Percentiles rank a stretch among this genome's conserved stretches.
These are phyloP conservation scores for Butorides virescens DNA, from an alignment of 2,113 vertebrate genomes.

Conservation along the genomic window DNA sequence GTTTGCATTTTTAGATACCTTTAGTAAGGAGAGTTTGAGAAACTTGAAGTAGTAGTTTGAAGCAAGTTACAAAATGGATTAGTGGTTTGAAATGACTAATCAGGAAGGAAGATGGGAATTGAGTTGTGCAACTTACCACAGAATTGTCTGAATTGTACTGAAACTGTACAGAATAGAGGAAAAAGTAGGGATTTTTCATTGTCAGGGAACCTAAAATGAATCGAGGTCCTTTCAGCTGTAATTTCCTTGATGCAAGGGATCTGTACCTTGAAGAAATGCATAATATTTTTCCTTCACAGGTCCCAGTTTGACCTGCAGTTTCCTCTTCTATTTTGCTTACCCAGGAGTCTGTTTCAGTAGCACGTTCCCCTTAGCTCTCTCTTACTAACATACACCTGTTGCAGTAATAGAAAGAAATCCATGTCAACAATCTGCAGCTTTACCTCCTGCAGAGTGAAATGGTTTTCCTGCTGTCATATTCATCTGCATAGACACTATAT, in stretches of 20 bases:
- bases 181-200: neutral
- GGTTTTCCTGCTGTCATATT: neutral
- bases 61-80: neutral
- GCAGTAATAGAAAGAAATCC: neutral
- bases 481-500: neutral
- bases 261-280: neutral
- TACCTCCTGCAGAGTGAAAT: neutral
- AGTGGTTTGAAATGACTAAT: neutral
- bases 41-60: neutral
- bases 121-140: neutral
- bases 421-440: neutral
- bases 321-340: neutral
- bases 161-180: neutral
- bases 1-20: neutral
- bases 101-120: neutral
- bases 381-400: neutral
- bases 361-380: neutral
- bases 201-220: neutral
- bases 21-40: neutral
- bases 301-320: neutral
- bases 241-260: neutral
- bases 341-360: neutral
- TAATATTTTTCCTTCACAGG: neutral
- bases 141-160: neutral
- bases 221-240: neutral